Base-by-base conservation (phyloP, 2,113 vertebrate genomes). In the Petaurus breviceps region DNA sequence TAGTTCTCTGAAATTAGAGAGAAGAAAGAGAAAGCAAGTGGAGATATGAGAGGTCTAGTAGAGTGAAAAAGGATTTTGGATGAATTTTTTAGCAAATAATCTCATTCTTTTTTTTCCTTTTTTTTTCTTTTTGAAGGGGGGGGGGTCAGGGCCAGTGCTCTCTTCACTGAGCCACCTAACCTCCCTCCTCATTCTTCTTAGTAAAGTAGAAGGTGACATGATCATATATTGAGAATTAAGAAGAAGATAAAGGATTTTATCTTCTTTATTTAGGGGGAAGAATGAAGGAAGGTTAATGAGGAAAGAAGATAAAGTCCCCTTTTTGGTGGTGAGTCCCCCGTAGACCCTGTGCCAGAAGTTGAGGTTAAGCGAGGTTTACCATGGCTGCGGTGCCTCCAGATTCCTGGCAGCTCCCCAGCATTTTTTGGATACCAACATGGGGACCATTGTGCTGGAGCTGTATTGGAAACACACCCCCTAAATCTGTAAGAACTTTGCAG, bases 401-500 rank as follows among this genome's bases (percentile, higher is more conserved):
- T 49, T 49, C 47, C 47, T 49, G 47, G 47, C 47, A 49, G 47
- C 47, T 49, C 47, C 47, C 47, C 47, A 49, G 47, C 47, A 4
- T 49, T 49, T 49, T 49, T 49, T 49, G 47, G 47, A 49, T 2
- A 49, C 47, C 47, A 49, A 49, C 93, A 99, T 99, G 99, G 99
- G 99, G 5, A 97, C 98, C 0, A 90, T 99, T 0, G 98, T 99
- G 25, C 89, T 99, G 97, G 99, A 99, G 98, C 97, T 99, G 3
- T 99, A 99, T 98, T 99, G 99, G 99, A 99, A 98, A 3, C 99
- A 99, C 0, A 99, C 99, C 0, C 99, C 99, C 0, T 99, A 99
- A 93, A 99, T 99, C 55, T 99, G 99, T 97, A 99, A 99, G 97
- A 99, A 99, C 97, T 99, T 99, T 3, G 99, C 99, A 0, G 99